Percentiles rank a stretch among this genome's conserved stretches.
Evolutionary conservation across 2,113 vertebrate genomes (phyloP).

Genomic region (Motacilla tschutschensis): DNA sequence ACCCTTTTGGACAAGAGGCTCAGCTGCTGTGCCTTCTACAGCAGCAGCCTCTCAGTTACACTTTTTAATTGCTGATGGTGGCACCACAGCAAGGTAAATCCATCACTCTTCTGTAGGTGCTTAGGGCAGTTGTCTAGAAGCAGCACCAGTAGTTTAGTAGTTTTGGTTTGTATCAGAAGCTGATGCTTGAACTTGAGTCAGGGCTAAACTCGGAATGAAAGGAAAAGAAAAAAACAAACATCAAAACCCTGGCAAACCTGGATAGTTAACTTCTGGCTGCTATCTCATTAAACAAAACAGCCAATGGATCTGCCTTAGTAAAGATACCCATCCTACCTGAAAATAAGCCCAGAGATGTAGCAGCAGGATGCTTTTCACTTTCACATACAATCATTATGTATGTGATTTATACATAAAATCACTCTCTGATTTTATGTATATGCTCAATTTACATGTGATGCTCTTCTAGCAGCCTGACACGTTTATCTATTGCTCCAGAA

Average conservation of each 20-base stretch:
- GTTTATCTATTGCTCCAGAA: not conserved
- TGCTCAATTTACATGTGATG: not conserved
- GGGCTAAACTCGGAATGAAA: not conserved
- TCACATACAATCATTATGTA: no score
- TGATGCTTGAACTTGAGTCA: not conserved
- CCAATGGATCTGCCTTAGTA: not conserved
- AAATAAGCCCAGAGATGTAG: not conserved
- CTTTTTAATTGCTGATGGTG: not conserved
- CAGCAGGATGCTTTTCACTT: not conserved
- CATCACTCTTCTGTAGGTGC: not conserved
- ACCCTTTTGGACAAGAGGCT: not conserved
- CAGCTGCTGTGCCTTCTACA: not conserved
- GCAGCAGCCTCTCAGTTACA: not conserved
- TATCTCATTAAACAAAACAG: not conserved
- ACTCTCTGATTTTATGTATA: not conserved
- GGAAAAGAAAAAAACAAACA: not conserved
- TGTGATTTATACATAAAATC: no score
- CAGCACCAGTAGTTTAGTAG: not conserved
- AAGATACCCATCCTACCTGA: not conserved
- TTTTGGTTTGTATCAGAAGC: not conserved
- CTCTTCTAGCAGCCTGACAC: not conserved
- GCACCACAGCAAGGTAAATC: not conserved
- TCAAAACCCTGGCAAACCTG: not conserved
- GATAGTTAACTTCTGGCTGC: not conserved
- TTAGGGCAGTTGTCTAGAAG: not conserved